A percentile compares a stretch with the other conserved stretches of the same genome.
Conservation (phyloP, 2,113 vertebrate species). For the Lates calcarifer region DNA sequence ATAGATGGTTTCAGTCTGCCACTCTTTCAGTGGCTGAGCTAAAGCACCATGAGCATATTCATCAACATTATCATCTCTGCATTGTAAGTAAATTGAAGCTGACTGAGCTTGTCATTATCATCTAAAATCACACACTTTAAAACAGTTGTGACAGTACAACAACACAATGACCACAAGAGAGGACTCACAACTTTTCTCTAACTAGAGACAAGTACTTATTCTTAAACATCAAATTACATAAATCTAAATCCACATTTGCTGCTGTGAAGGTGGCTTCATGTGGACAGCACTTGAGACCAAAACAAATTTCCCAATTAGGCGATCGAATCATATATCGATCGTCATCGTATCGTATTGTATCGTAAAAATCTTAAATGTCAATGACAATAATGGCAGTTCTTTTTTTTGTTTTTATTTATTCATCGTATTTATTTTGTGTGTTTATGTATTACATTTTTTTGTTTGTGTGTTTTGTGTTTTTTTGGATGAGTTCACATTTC, state of each 20-base stretch:
- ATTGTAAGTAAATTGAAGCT: constrained; percentile 16
- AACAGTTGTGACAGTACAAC: constrained; percentile 36
- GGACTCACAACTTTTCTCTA: background rate
- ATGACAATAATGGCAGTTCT: background rate
- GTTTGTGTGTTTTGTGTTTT: no score
- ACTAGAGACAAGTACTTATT: background rate
- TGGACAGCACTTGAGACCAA: no score
- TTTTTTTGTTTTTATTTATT: no score
- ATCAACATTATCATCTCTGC: constrained; percentile 19
- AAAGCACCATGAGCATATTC: constrained; percentile 2
- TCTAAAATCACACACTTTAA: constrained; percentile 14
- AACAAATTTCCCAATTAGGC: no score
- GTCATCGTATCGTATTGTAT: no score
- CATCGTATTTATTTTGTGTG: no score
- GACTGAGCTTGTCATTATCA: background rate
- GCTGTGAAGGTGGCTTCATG: no score
- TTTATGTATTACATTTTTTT: no score
- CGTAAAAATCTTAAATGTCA: background rate
- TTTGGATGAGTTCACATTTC: no score
- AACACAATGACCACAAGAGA: background rate
- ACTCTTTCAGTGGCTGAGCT: constrained; percentile 9
- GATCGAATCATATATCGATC: no score
- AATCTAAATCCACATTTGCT: no score
- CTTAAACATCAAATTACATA: background rate
- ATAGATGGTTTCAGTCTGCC: background rate